Evolutionary conservation across 1,140 invertebrate genomes (phyloP).

Genomic region (Zaprionus camerounensis): DNA sequence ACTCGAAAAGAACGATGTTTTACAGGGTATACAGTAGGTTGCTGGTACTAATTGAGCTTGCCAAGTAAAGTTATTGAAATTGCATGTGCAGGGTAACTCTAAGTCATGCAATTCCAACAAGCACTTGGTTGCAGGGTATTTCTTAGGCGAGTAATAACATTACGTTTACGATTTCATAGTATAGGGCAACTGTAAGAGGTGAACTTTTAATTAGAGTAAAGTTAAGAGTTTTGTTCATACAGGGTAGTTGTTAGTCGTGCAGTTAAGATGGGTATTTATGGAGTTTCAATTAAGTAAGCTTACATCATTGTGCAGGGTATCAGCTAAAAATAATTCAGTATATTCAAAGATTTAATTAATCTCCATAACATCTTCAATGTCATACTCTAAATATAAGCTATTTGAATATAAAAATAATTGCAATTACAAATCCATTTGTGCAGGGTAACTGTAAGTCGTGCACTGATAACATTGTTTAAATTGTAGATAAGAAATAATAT

Average conservation of each 20-base stretch:
- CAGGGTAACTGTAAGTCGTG: no score
- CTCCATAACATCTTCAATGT: no score
- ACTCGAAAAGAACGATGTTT: background rate
- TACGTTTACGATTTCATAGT: background rate
- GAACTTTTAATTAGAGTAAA: background rate
- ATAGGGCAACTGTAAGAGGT: background rate
- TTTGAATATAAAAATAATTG: no score
- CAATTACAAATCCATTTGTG: no score
- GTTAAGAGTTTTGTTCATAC: rapidly evolving
- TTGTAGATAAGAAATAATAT: no score
- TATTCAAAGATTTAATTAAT: no score
- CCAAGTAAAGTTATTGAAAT: background rate
- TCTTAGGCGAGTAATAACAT: background rate
- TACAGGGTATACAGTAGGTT: background rate
- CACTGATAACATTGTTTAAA: background rate
- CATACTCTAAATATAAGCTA: no score
- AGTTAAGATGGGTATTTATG: no score
- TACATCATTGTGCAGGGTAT: no score
- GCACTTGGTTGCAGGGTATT: background rate
- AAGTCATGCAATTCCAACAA: no score
- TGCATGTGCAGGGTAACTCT: background rate
- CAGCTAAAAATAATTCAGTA: no score
- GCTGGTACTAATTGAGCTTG: background rate
- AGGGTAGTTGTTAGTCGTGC: background rate
- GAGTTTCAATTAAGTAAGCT: no score